Percentiles rank a stretch among this genome's conserved stretches.
Conservation (phyloP, 1,140 invertebrate species). For the Bombus soroeensis region DNA sequence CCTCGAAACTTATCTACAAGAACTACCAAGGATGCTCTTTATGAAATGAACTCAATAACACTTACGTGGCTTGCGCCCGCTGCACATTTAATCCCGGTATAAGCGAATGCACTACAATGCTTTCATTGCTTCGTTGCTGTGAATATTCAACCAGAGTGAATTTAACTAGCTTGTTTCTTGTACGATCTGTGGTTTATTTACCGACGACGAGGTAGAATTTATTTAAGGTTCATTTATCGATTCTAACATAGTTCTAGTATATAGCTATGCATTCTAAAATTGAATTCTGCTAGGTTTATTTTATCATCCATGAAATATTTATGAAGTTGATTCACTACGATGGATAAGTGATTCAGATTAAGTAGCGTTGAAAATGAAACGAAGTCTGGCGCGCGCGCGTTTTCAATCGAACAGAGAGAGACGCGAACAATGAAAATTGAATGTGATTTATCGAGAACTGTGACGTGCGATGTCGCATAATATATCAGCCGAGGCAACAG, state of each 20-base stretch:
- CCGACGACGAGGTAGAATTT: no score
- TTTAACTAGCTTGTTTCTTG: not conserved
- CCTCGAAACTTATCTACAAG: slow-evolving; percentile 54
- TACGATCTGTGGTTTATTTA: not conserved
- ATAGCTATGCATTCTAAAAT: not conserved
- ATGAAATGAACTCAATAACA: slow-evolving; percentile 51
- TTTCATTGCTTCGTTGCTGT: not conserved
- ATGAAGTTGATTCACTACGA: not conserved
- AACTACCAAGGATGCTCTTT: slow-evolving; percentile 33
- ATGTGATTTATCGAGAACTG: slow-evolving; percentile 49
- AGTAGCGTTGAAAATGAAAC: not conserved
- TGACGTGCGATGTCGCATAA: slow-evolving; percentile 35
- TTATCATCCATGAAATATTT: not conserved
- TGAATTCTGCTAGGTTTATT: not conserved
- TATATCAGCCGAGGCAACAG: slow-evolving; percentile 54
- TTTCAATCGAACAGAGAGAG: not conserved
- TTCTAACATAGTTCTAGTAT: not conserved
- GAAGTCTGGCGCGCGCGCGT: not conserved
- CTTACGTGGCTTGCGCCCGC: not conserved
- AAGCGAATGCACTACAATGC: not conserved
- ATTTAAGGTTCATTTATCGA: no score
- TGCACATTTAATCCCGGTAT: not conserved
- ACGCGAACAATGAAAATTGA: slow-evolving; percentile 22
- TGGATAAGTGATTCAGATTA: no score
- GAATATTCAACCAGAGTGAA: not conserved